These are phyloP conservation scores for Luscinia luscinia DNA, from an alignment of 2,797 vertebrate genomes.

Conservation along the genomic window DNA sequence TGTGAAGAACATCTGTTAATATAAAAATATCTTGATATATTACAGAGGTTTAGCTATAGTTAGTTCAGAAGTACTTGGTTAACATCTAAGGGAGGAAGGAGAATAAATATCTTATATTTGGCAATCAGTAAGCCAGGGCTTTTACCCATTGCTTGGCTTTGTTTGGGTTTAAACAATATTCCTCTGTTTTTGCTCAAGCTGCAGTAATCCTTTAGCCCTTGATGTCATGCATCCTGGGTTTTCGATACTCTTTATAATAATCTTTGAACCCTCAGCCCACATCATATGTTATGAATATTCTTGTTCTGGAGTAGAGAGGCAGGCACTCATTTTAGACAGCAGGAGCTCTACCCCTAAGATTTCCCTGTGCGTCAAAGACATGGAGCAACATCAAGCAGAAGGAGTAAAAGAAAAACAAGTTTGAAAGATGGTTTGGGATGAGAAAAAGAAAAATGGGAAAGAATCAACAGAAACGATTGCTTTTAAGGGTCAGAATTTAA, in stretches of 20 bases:
- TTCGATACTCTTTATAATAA: background rate
- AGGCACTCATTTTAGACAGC: background rate
- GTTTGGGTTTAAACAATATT: slow-evolving; percentile 32
- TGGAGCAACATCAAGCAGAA: background rate
- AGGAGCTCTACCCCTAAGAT: background rate
- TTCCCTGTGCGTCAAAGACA: background rate
- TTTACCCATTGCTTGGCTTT: slow-evolving; percentile 21
- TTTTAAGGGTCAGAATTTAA: background rate
- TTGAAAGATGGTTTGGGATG: background rate
- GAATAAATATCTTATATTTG: slow-evolving; percentile 11
- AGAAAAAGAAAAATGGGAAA: background rate
- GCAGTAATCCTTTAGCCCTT: slow-evolving; percentile 22
- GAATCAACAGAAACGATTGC: background rate
- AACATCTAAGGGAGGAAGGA: slow-evolving; percentile 21
- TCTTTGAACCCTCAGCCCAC: slow-evolving; percentile 7
- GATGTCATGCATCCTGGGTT: slow-evolving; percentile 23
- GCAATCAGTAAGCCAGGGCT: background rate
- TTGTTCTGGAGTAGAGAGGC: background rate
- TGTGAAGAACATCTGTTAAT: slow-evolving; percentile 51
- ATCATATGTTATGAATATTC: slow-evolving; percentile 43
- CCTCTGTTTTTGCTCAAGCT: slow-evolving; percentile 42
- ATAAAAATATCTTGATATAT: slow-evolving; percentile 36
- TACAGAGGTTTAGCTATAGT: slow-evolving; percentile 31
- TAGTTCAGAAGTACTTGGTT: slow-evolving; percentile 21
- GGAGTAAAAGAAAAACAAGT: background rate